These are phyloP conservation scores for Sarcophaga rosellei DNA, from an alignment of 2,888 invertebrate genomes.

Conservation along the genomic window DNA sequence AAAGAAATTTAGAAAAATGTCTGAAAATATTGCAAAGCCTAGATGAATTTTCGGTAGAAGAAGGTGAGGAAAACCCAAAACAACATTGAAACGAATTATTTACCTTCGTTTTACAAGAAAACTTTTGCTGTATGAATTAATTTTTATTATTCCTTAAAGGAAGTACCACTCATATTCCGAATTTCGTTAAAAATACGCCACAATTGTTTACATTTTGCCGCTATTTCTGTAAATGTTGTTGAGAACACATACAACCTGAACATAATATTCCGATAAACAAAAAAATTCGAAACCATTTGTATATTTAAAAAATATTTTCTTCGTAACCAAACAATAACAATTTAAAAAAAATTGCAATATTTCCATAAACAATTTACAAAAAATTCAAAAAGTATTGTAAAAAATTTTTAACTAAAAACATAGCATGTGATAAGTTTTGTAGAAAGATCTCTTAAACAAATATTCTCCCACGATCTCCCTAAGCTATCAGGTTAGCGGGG, in stretches of 20 bases:
- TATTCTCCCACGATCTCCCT: background rate
- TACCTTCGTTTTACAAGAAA: no score
- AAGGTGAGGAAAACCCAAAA: no score
- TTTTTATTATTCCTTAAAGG: no score
- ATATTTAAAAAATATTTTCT: background rate
- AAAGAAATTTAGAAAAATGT: no score
- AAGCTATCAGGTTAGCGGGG: no score
- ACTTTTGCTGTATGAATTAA: no score
- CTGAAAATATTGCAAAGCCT: no score
- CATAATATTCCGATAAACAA: background rate
- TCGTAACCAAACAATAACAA: background rate
- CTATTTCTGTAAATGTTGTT: background rate
- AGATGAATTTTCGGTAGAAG: no score
- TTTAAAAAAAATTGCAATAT: constrained; percentile 11
- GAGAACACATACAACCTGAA: background rate
- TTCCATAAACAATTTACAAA: constrained; percentile 36
- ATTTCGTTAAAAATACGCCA: no score
- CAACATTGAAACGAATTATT: no score
- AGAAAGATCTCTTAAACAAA: background rate
- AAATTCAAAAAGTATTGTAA: background rate
- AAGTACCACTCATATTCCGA: no score
- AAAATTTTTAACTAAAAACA: background rate
- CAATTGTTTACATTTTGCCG: no score
- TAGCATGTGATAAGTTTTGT: background rate
- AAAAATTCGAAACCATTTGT: constrained; percentile 4